These are phyloP conservation scores for Aleiodes testaceus DNA, from an alignment of 2,888 invertebrate species.

Conservation along the genomic window DNA sequence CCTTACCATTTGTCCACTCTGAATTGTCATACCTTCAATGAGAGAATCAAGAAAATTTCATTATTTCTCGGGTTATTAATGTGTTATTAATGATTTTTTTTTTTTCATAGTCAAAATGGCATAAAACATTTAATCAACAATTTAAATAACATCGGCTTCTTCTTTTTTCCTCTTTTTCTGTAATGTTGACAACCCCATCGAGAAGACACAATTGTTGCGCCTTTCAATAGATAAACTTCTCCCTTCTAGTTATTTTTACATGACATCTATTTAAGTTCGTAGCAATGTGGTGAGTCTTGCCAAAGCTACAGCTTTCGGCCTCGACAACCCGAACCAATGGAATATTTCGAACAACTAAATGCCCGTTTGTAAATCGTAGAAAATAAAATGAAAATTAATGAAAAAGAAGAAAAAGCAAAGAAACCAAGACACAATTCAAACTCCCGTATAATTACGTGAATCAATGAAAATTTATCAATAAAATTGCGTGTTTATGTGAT, in stretches of 20 bases:
- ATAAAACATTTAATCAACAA: constrained; percentile 20
- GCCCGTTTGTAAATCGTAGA: constrained; percentile 17
- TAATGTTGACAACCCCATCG: constrained; percentile 14
- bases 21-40: constrained; percentile 70
- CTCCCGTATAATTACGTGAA: constrained; percentile 13
- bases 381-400: constrained; percentile 10
- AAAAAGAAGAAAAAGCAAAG: constrained; percentile 26
- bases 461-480: constrained; percentile 39
- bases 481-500: neutral
- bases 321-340: constrained; percentile 37
- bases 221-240: constrained; percentile 29
- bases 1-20: constrained; percentile 68
- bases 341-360: constrained; percentile 41
- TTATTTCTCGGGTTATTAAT: neutral
- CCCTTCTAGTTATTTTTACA: constrained; percentile 53
- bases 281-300: constrained; percentile 57
- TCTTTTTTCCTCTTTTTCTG: neutral
- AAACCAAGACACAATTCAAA: neutral
- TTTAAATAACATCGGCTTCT: neutral
- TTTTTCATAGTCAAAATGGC: neutral
- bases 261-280: constrained; percentile 58
- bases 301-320: constrained; percentile 50
- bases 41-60: constrained; percentile 42
- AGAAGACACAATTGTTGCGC: constrained; percentile 19
- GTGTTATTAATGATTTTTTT: too few relatives aligned